phyloP scores from a whole-genome alignment of 2,888 invertebrate genomes.

The Epirrhoe tristata region DNA sequence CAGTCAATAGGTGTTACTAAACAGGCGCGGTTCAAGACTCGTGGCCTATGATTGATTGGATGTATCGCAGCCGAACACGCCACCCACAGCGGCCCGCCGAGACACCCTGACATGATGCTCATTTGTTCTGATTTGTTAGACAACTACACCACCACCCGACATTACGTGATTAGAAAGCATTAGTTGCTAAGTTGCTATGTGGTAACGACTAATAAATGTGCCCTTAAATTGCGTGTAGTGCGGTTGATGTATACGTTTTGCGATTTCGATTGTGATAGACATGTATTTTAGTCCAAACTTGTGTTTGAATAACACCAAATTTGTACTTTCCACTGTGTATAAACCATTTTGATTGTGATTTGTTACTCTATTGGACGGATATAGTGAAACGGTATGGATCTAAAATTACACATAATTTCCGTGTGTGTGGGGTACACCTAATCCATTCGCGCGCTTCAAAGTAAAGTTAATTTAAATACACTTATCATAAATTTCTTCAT shows the following conservation, averaged over 20 bases:
- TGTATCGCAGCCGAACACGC: slow-evolving; percentile 45
- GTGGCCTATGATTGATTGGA: slow-evolving; percentile 66
- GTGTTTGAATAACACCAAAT: neutral
- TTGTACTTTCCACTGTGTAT: neutral
- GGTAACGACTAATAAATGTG: slow-evolving; percentile 44
- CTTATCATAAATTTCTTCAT: too few species aligned
- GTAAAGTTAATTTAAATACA: too few species aligned
- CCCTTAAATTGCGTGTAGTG: slow-evolving; percentile 40
- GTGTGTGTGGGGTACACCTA: too few species aligned
- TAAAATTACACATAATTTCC: too few species aligned
- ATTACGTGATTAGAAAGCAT: slow-evolving; percentile 67
- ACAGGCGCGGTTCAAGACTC: slow-evolving; percentile 13
- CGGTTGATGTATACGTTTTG: slow-evolving; percentile 24
- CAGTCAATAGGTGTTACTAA: slow-evolving; percentile 16
- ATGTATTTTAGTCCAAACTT: neutral
- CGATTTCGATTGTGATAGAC: slow-evolving; percentile 9
- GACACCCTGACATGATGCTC: slow-evolving; percentile 70
- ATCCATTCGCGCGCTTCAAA: too few species aligned
- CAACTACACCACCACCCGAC: slow-evolving; percentile 56
- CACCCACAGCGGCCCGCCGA: slow-evolving; percentile 58
- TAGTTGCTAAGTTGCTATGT: slow-evolving; percentile 48
- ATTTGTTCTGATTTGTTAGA: slow-evolving; percentile 77
- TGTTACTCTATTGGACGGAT: neutral
- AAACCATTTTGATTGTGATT: neutral
- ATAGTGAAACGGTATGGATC: too few species aligned